Percentiles rank a stretch among this genome's conserved stretches.
These are phyloP conservation scores for Brevimyrus niger DNA, from an alignment of 2,113 vertebrate genomes.

Conservation along the genomic window DNA sequence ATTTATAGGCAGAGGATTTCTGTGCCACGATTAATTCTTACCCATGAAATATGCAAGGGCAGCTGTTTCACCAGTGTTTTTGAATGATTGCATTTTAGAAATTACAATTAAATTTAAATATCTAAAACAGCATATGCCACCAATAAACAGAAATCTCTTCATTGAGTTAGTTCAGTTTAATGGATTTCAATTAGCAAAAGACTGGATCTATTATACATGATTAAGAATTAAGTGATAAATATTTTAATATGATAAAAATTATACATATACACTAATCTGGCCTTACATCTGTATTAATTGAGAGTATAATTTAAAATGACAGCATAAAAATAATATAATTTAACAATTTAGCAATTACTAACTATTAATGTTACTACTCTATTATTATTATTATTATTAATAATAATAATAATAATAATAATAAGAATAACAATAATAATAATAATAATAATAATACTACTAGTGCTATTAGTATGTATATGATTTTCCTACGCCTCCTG, in stretches of 20 bases:
- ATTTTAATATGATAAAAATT: background rate
- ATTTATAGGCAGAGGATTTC: background rate
- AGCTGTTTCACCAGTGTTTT: background rate
- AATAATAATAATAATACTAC: background rate
- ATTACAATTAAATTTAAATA: constrained; percentile 3
- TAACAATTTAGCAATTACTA: background rate
- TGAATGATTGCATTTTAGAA: background rate
- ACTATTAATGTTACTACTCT: background rate
- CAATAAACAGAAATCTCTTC: background rate
- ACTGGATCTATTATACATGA: background rate
- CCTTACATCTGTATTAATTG: background rate
- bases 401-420: background rate
- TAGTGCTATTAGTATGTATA: background rate
- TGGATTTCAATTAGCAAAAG: background rate
- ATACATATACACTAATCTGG: background rate
- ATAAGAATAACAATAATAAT: background rate
- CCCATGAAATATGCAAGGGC: background rate
- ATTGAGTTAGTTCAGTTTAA: background rate
- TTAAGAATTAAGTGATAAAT: background rate
- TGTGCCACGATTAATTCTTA: background rate
- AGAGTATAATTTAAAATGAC: background rate
- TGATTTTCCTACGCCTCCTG: too few relatives aligned
- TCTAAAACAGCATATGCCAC: background rate
- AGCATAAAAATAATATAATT: background rate
- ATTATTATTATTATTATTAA: background rate